Conservation (phyloP, 2,888 invertebrate species). For the Cremastinae sp. region DNA sequence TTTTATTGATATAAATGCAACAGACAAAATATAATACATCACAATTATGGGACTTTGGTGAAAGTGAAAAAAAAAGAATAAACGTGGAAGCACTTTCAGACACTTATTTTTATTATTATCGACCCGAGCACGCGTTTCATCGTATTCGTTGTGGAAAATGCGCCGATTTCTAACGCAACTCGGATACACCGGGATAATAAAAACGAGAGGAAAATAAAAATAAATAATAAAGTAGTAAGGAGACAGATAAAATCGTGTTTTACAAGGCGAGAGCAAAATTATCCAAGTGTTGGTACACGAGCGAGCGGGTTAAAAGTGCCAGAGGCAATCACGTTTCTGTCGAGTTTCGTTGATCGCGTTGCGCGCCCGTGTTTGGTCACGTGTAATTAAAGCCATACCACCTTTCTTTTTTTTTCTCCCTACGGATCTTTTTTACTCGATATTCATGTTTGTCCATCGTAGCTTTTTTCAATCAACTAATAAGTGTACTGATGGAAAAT, state of each 20-base stretch:
- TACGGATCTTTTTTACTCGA: no score
- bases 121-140: no score
- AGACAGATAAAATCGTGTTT: conserved; percentile 31
- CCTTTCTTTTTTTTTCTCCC: conserved; percentile 10
- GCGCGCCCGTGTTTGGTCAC: conserved; percentile 31
- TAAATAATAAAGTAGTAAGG: background rate
- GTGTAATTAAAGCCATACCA: conserved; percentile 46
- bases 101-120: no score
- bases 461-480: no score
- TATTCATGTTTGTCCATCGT: no score
- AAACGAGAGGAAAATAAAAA: background rate
- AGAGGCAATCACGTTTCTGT: conserved; percentile 52
- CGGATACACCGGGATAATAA: background rate
- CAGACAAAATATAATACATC: no score
- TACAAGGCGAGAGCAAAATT: conserved; percentile 32
- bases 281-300: conserved; percentile 16
- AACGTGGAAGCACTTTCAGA: no score
- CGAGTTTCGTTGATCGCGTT: conserved; percentile 37
- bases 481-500: no score
- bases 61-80: background rate
- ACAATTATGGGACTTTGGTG: no score
- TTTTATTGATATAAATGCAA: no score
- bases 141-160: no score
- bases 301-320: conserved; percentile 6
- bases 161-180: no score